Conservation (phyloP, 2,797 vertebrate genomes). For the Podarcis siculus region DNA sequence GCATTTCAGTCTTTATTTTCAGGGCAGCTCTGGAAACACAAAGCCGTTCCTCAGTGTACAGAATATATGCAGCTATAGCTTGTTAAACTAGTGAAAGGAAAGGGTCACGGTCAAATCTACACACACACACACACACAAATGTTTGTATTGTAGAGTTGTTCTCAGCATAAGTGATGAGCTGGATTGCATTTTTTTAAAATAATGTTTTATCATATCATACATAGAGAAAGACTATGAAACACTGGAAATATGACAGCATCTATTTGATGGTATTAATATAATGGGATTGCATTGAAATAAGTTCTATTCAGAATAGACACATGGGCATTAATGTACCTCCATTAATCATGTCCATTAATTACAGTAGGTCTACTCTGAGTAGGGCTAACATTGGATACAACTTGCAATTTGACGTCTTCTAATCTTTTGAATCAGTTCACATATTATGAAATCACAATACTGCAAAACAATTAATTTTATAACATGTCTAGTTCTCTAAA, state of each 20-base stretch:
- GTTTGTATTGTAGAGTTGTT: conserved; percentile 30
- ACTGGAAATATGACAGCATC: not conserved
- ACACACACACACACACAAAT: not conserved
- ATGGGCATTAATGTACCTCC: not conserved
- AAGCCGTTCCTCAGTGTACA: not conserved
- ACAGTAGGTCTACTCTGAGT: not conserved
- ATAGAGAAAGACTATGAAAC: not conserved
- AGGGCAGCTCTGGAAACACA: conserved; percentile 16
- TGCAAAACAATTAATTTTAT: not conserved
- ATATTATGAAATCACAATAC: not conserved
- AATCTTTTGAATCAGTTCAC: not conserved
- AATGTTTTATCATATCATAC: not conserved
- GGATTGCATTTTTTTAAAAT: not conserved
- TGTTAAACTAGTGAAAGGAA: conserved; percentile 17
- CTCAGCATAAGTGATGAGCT: conserved; percentile 9
- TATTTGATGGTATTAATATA: not conserved
- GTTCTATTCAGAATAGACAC: not conserved
- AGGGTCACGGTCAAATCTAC: conserved; percentile 2
- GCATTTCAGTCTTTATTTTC: conserved; percentile 3
- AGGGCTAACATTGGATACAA: not conserved
- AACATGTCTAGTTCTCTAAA: not conserved
- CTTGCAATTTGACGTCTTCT: not conserved
- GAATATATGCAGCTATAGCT: not conserved
- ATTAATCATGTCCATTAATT: not conserved
- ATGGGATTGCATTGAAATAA: not conserved